Evolutionary conservation across 2,888 invertebrate species (phyloP), one percentile per base, ranked within the genome.

Genomic region (Rotaria sp.): DNA sequence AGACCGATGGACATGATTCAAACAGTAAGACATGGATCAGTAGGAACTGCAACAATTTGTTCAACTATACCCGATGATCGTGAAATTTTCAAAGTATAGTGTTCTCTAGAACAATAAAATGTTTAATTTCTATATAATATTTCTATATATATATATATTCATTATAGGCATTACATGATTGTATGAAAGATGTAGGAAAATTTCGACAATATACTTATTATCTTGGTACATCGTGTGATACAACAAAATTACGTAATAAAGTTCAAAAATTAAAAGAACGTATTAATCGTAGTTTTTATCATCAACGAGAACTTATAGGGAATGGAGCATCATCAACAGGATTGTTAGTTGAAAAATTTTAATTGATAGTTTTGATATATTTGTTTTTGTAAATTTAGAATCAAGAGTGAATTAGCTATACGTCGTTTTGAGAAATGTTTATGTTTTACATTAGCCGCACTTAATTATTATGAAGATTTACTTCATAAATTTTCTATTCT

Each of bases 211-310:
- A 80, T 80, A 26, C 26, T n/a, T 80, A 80, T n/a, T 80, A 80
- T 45, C 41, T 80, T 80, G 80, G 80, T 13, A 80, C 80, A 45
- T 80, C 80, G 4, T 80, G 80, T 80, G 80, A 80, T 45, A 80
- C 80, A 45, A 80, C 45, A 13, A 80, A 80, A 45, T 21, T 80
- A 41, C 80, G 80, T 45, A 80, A 80, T 35, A 80, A 80, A 80
- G 11, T 80, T 80, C 80, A 80, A 80, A 80, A 80, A 45, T 80
- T 80, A 80, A 80, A 80, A 80, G 80, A 80, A 45, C 80, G 80
- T n/a, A 80, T 80, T 26, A 41, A 45, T n/a, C 24, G 45, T n/a
- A 45, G 80, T n/a, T 80, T 80, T 35, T 11, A 11, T n/a, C 45
- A 80, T 80, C 80, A 80, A 45, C 80, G 80, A 38, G 80, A 80